A percentile compares a stretch with the other conserved stretches of the same genome.
Evolutionary conservation across 2,797 vertebrate species (phyloP).

Genomic region (Melopsittacus undulatus): DNA sequence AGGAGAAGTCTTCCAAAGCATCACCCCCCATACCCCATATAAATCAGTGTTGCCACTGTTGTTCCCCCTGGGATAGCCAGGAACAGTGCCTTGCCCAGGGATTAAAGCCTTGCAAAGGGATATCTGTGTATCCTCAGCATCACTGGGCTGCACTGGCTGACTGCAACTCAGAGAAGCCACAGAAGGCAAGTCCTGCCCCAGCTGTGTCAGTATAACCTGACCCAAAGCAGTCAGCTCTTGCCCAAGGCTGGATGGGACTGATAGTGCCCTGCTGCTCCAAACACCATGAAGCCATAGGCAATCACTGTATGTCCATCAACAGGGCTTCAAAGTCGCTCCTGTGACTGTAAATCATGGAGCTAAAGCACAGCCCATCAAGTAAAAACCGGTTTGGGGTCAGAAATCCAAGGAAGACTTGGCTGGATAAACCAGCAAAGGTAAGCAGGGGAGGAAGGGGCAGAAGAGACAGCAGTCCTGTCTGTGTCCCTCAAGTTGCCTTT

Average conservation of each 20-base stretch:
- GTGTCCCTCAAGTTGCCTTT: fast-evolving
- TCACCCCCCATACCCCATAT: background rate
- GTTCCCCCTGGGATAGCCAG: background rate
- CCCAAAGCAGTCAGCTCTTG: background rate
- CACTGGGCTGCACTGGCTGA: background rate
- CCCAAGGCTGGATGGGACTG: fast-evolving
- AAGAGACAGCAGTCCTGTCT: background rate
- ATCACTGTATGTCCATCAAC: fast-evolving
- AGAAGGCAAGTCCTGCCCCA: background rate
- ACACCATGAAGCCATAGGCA: background rate
- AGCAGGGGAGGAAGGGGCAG: background rate
- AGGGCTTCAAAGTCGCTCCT: fast-evolving
- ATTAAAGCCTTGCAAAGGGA: background rate
- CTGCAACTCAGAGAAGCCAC: background rate
- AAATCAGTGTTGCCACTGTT: fast-evolving
- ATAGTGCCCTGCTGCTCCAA: background rate
- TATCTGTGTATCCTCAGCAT: background rate
- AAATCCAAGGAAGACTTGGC: background rate
- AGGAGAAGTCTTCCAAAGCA: background rate
- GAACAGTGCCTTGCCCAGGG: fast-evolving
- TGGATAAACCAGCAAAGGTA: background rate
- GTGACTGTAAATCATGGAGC: background rate
- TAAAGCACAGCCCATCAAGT: fast-evolving
- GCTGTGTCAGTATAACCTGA: background rate
- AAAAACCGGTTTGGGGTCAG: background rate